Percentiles rank a stretch among this genome's conserved stretches.
These are phyloP conservation scores for Channallabes apus DNA, from an alignment of 2,797 vertebrate genomes.

Conservation along the genomic window DNA sequence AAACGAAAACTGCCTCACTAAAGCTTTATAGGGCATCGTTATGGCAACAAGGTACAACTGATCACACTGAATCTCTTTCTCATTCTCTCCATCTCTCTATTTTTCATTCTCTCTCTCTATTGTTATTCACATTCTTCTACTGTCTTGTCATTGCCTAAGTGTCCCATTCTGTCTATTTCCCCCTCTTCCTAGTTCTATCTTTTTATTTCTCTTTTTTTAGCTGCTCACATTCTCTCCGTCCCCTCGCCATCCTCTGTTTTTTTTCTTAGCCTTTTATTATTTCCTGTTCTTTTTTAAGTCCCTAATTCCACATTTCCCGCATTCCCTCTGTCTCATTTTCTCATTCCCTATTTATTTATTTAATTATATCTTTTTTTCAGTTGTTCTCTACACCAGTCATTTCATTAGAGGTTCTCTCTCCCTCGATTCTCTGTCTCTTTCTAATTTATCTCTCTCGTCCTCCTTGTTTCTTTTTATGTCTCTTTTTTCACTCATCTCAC, in stretches of 20 bases:
- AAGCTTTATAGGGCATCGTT: background rate
- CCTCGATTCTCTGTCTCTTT: background rate
- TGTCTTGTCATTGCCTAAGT: background rate
- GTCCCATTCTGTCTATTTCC: background rate
- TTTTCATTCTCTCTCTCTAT: background rate
- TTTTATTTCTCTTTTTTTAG: background rate
- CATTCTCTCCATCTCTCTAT: background rate
- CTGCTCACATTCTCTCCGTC: background rate
- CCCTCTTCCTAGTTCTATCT: background rate
- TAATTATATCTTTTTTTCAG: background rate
- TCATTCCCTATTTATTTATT: background rate
- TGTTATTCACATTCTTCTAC: background rate
- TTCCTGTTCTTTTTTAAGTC: background rate
- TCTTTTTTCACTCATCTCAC: background rate
- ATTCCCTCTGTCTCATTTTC: background rate
- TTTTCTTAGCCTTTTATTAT: background rate
- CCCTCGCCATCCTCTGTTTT: background rate
- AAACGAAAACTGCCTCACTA: background rate
- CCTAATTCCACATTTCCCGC: background rate
- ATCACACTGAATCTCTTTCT: background rate
- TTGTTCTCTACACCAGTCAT: background rate
- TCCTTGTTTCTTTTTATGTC: background rate
- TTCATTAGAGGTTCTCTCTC: background rate
- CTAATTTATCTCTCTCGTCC: background rate
- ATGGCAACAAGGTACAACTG: background rate